Evolutionary conservation across 2,888 invertebrate species (phyloP).

Genomic region (Venusia cambrica): DNA sequence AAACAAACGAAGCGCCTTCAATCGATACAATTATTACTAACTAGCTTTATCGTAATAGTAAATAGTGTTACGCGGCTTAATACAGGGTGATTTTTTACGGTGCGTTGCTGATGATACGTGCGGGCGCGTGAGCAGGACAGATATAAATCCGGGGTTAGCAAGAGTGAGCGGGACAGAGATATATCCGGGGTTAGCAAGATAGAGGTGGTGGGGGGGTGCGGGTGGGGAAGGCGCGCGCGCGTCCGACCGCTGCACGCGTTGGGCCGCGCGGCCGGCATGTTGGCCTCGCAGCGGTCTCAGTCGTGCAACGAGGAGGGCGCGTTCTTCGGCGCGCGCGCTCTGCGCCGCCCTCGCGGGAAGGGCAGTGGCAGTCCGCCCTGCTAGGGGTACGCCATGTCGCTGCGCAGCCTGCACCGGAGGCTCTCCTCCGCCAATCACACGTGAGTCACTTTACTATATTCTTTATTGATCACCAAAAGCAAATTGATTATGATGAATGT

Average conservation of each 20-base stretch:
- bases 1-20: slow-evolving; percentile 71
- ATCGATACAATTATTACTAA: slow-evolving; percentile 54
- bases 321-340: slow-evolving; percentile 78
- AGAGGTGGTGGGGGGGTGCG: slow-evolving; percentile 77
- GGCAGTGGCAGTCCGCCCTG: slow-evolving; percentile 81
- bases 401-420: slow-evolving; percentile 83
- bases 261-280: slow-evolving; percentile 74
- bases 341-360: slow-evolving; percentile 81
- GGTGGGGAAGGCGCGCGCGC: slow-evolving; percentile 78
- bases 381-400: slow-evolving; percentile 84
- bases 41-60: slow-evolving; percentile 43
- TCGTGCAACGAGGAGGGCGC: slow-evolving; percentile 80
- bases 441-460: slow-evolving; percentile 60
- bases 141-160: too few species aligned
- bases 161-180: slow-evolving; percentile 24
- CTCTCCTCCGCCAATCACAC: slow-evolving; percentile 82
- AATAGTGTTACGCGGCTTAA: slow-evolving; percentile 39
- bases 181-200: slow-evolving; percentile 62
- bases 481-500: too few species aligned
- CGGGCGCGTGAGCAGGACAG: slow-evolving; percentile 22
- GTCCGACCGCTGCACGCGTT: slow-evolving; percentile 75
- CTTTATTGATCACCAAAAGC: too few species aligned
- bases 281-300: slow-evolving; percentile 77
- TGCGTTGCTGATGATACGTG: slow-evolving; percentile 35
- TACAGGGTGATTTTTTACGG: slow-evolving; percentile 14